Conservation (phyloP, 2,888 invertebrate genomes). For the Drosophila quinaria region DNA sequence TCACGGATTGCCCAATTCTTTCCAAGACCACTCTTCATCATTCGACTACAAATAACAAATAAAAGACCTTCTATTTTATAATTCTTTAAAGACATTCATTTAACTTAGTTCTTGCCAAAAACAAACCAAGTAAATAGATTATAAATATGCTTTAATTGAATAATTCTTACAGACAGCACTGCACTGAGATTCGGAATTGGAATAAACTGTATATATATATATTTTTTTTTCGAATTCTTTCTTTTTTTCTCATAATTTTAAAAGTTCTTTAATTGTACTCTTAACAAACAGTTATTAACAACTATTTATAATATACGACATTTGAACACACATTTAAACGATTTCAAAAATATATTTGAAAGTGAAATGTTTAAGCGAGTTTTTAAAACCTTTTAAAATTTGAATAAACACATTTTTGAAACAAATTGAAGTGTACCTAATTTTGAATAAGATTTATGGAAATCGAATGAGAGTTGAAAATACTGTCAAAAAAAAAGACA, state of each 20-base stretch:
- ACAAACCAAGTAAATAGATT: slow-evolving; percentile 3
- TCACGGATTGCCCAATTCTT: neutral
- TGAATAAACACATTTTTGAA: neutral
- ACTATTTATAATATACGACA: neutral
- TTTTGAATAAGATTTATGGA: neutral
- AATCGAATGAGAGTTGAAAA: neutral
- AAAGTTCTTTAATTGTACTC: neutral
- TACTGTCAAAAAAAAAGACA: neutral
- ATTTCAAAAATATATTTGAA: slow-evolving; percentile 6
- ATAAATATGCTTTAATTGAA: neutral
- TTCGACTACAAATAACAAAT: neutral
- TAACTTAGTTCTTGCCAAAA: slow-evolving; percentile 1
- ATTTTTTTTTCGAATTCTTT: neutral
- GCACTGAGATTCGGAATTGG: slow-evolving; percentile 10
- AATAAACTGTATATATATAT: slow-evolving; percentile 3
- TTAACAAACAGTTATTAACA: neutral
- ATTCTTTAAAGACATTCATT: neutral
- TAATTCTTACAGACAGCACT: neutral
- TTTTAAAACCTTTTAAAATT: neutral
- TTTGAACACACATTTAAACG: neutral
- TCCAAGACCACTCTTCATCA: neutral
- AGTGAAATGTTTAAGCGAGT: neutral
- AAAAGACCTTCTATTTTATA: slow-evolving; percentile 11
- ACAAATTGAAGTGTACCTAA: neutral
- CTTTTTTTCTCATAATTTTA: neutral